phyloP scores from a whole-genome alignment of 2,888 invertebrate species.

The Alsophila aescularia region DNA sequence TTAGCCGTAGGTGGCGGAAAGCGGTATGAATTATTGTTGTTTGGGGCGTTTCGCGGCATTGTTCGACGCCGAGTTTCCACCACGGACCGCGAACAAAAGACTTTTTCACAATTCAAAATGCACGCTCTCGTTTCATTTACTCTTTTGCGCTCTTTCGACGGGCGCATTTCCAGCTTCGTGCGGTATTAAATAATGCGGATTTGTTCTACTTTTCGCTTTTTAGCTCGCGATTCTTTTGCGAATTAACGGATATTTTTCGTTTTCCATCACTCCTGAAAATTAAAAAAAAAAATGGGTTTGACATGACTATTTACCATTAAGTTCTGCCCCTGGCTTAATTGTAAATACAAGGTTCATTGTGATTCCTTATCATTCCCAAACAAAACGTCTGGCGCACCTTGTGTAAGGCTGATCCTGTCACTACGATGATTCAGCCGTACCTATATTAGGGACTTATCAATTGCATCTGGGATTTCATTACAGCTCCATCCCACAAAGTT shows the following conservation, averaged over 20 bases:
- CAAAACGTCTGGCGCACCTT: too few relatives aligned
- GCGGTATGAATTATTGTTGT: constrained; percentile 84
- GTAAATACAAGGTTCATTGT: too few relatives aligned
- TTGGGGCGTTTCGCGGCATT: constrained; percentile 78
- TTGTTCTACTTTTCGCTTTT: constrained; percentile 72
- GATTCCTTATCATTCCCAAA: too few relatives aligned
- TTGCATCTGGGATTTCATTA: too few relatives aligned
- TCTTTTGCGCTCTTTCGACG: constrained; percentile 80
- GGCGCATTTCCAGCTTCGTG: constrained; percentile 78
- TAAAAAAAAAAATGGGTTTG: constrained; percentile 6
- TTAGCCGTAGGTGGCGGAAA: constrained; percentile 84
- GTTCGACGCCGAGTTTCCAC: constrained; percentile 76
- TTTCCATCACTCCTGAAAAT: constrained; percentile 38
- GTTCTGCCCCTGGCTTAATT: too few relatives aligned
- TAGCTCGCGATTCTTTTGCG: constrained; percentile 52
- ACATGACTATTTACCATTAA: not conserved
- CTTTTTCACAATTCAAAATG: constrained; percentile 82
- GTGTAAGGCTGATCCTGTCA: too few relatives aligned
- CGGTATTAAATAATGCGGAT: constrained; percentile 78
- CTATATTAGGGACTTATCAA: too few relatives aligned
- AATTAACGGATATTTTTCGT: constrained; percentile 50
- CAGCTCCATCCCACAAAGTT: too few relatives aligned
- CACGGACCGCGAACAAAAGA: constrained; percentile 76
- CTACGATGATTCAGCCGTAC: too few relatives aligned
- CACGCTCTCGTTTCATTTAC: constrained; percentile 83